phyloP scores from a whole-genome alignment of 2,888 invertebrate genomes.

The Pristionchus fissidentatus region DNA sequence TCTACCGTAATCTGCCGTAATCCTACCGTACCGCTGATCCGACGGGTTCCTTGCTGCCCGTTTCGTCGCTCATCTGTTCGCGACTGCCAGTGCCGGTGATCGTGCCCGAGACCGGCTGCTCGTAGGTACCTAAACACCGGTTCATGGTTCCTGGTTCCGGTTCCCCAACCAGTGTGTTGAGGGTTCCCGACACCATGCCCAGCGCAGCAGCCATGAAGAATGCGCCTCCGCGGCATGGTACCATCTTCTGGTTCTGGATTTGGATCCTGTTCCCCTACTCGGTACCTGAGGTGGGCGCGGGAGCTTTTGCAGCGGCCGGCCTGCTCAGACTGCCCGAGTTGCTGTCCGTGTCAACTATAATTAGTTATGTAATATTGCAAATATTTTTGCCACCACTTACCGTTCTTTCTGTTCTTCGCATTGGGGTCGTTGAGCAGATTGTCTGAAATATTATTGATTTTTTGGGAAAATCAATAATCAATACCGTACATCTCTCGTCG shows the following conservation, averaged over 20 bases:
- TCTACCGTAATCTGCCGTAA: too few species aligned
- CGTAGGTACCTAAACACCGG: too few species aligned
- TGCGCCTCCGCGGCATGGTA: too few species aligned
- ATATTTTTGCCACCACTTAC: background rate
- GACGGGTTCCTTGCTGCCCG: conserved; percentile 7
- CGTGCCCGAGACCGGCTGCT: background rate
- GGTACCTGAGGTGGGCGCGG: background rate
- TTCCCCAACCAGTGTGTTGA: too few species aligned
- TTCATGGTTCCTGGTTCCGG: too few species aligned
- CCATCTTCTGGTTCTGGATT: too few species aligned
- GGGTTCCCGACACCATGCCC: too few species aligned
- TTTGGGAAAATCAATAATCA: background rate
- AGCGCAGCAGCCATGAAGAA: too few species aligned
- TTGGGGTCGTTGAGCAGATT: background rate
- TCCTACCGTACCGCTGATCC: too few species aligned
- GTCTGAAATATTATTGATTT: background rate
- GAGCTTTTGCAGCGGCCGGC: background rate
- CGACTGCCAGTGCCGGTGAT: background rate
- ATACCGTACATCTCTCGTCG: background rate
- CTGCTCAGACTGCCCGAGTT: background rate
- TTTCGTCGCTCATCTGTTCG: background rate
- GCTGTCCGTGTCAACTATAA: background rate
- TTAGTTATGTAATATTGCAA: background rate
- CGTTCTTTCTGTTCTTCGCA: background rate
- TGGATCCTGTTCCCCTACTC: background rate